Percentiles rank a stretch among this genome's conserved stretches.
phyloP scores from a whole-genome alignment of 2,113 vertebrate species.

The Girardinichthys multiradiatus region DNA sequence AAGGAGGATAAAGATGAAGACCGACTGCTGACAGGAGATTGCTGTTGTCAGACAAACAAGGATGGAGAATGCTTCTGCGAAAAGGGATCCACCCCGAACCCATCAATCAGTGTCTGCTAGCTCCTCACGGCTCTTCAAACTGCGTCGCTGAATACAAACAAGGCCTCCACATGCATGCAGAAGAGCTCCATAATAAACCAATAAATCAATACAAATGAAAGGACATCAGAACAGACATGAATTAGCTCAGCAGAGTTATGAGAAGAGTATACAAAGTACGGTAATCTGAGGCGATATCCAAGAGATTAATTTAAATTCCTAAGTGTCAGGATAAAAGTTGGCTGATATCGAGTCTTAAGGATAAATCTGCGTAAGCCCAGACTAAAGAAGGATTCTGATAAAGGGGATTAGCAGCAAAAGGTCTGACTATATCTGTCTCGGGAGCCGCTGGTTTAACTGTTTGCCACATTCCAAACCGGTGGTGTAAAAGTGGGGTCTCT shows the following conservation, averaged over 20 bases:
- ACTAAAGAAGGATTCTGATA: conserved; percentile 69
- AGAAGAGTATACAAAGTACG: conserved; percentile 29
- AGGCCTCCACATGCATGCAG: conserved; percentile 48
- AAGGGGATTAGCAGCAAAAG: conserved; percentile 70
- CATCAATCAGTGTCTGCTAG: conserved; percentile 68
- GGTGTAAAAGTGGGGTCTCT: conserved; percentile 70
- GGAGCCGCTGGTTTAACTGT: conserved; percentile 55
- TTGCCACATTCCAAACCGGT: conserved; percentile 70
- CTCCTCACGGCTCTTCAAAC: conserved; percentile 41
- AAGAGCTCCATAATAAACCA: conserved; percentile 47
- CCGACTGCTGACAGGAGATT: conserved; percentile 72
- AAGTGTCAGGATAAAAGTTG: conserved; percentile 47
- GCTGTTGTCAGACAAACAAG: conserved; percentile 75
- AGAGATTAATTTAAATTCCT: conserved; percentile 56
- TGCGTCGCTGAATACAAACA: conserved; percentile 57
- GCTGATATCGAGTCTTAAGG: conserved; percentile 61
- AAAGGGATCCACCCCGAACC: conserved; percentile 68
- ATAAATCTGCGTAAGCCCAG: conserved; percentile 64
- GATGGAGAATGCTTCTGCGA: conserved; percentile 64
- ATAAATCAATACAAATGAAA: conserved; percentile 66
- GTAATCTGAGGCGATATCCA: conserved; percentile 41
- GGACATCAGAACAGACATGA: conserved; percentile 44
- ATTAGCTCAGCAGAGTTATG: conserved; percentile 52
- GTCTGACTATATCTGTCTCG: conserved; percentile 53
- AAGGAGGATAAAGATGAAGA: conserved; percentile 59